Evolutionary conservation across 1,140 invertebrate genomes (phyloP), one percentile per base, ranked within the genome.

Genomic region (Galendromus occidentalis): DNA sequence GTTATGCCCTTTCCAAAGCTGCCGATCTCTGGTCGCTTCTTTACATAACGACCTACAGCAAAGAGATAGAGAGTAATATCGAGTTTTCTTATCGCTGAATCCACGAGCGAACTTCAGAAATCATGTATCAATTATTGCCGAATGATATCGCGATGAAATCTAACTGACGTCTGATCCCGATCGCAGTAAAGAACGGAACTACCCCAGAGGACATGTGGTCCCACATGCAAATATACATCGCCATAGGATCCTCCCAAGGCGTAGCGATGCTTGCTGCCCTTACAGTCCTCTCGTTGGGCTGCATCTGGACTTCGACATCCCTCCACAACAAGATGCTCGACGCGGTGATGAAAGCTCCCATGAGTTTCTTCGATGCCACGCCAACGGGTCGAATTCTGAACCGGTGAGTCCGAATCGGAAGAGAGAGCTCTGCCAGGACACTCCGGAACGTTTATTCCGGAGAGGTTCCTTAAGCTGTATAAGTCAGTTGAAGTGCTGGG

Each of bases 361-460:
- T 76, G 72, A 45, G 69, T n/a, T 77, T 77, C 68, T 76, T 76
- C 65, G 74, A 77, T 66, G 73, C 73, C 17, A 75, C 74, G 4
- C 75, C 75, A 1, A 73, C 73, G 66, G 84, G 83, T 30, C 73
- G 81, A 69, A 80, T 86, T 66, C 75, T 83, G 63, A 85, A 84
- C 72, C 77, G 88, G 44, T 74, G 76, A 51, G 1, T 5, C 17
- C 22, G 28, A 47, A 14, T 14, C 14, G 33, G 9, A 39, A n/a
- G n/a, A n/a, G n/a, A n/a, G n/a, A n/a, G n/a, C n/a, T n/a, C n/a
- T n/a, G n/a, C n/a, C n/a, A n/a, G n/a, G n/a, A n/a, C n/a, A n/a
- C n/a, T n/a, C n/a, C n/a, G n/a, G n/a, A n/a, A n/a, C n/a, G n/a
- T n/a, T n/a, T n/a, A n/a, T n/a, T n/a, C n/a, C n/a, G n/a, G n/a